Evolutionary conservation across 1,140 invertebrate species (phyloP).

Genomic region (Neodiprion fabricii): DNA sequence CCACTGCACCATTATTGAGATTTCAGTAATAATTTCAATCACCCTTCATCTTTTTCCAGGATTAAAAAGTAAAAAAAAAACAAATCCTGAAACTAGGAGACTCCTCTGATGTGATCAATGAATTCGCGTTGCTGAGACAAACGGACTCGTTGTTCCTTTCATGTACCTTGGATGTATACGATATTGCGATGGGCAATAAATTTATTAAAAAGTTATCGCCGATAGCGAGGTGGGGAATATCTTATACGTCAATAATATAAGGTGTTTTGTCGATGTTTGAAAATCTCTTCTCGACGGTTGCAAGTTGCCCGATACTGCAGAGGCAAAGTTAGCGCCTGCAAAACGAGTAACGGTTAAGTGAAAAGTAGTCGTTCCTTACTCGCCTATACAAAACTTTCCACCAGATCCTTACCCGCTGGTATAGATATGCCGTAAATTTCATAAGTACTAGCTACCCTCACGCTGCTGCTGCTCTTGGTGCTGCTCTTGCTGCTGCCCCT

Average conservation of each 20-base stretch:
- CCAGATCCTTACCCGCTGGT: neutral
- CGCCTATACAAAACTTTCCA: neutral
- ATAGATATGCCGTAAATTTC: neutral
- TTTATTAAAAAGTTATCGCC: neutral
- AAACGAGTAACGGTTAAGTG: neutral
- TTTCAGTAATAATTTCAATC: too few species aligned
- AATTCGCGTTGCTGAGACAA: too few species aligned
- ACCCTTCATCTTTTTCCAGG: too few species aligned
- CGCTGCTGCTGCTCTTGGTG: neutral
- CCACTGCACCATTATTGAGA: too few species aligned
- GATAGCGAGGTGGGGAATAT: neutral
- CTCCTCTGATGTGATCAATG: too few species aligned
- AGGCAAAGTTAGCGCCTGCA: neutral
- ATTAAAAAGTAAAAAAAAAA: too few species aligned
- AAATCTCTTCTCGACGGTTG: neutral
- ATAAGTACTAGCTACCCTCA: neutral
- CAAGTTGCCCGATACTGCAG: neutral
- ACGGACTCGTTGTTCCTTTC: too few species aligned
- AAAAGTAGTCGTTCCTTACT: slow-evolving; percentile 3
- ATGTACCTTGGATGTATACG: too few species aligned
- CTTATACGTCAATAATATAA: too few species aligned
- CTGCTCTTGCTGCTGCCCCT: too few species aligned
- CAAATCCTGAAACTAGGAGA: too few species aligned
- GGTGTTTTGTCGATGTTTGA: neutral
- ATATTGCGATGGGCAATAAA: neutral